Base-by-base conservation (phyloP, 2,888 invertebrate species). In the Lingula anatina region DNA sequence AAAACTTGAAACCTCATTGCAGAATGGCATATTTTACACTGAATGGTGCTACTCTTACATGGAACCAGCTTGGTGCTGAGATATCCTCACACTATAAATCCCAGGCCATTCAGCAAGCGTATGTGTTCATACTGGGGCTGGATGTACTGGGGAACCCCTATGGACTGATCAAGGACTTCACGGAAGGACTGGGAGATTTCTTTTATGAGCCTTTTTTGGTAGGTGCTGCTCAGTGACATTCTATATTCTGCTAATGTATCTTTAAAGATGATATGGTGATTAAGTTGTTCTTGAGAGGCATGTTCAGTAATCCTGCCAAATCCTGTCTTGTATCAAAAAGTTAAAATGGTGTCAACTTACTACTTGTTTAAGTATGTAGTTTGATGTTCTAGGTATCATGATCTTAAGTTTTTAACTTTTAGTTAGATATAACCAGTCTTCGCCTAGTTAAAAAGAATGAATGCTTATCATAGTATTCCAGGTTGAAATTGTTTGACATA, bases 111-210 rank as follows among this genome's bases (percentile, higher is more conserved):
- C 88, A 89, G 68, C 90, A 90, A 76, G 86, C 87, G 69, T 87
- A 89, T 65, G 88, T 89, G 1, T 80, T 88, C 54, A 84, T 89
- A 1, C 78, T 89, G 20, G 89, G 88, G 0, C 78, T 88, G 31
- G 87, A 88, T 65, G 86, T 90, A 26, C 81, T 90, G 21, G 87
- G 89, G 5, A 90, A 89, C 77, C 88, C 88, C 0, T 89, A 87
- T 68, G 76, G 83, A 15, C 77, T 81, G n/a, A 79, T 84, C 9
- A 81, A 82, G 37, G 84, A 85, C 72, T 84, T 85, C 64, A 81
- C 83, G 1, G 79, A 80, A 54, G 83, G 82, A 1, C 71, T 84
- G 26, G 82, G 82, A 50, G 82, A 84, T 50, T 82, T 81, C 53
- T 81, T 82, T 69, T 85, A 85, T 68, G 85, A 85, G 57, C 85